Evolutionary conservation across 1,140 invertebrate species (phyloP).

Genomic region (Nixonia krombeini): DNA sequence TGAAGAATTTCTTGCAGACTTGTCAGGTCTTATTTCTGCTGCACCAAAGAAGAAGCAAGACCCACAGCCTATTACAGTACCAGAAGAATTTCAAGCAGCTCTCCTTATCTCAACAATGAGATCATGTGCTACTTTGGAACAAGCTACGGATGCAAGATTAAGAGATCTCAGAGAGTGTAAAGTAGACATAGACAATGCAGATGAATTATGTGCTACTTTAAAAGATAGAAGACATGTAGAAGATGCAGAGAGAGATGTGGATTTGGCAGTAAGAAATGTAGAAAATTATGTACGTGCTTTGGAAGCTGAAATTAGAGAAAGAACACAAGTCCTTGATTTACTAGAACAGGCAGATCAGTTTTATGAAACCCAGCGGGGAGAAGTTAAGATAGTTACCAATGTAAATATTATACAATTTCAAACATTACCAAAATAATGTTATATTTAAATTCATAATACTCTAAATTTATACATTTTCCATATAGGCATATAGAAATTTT

Average conservation of each 20-base stretch:
- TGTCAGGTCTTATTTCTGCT: constrained; percentile 84
- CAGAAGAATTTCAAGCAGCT: constrained; percentile 70
- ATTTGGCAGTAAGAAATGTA: constrained; percentile 83
- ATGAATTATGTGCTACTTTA: constrained; percentile 77
- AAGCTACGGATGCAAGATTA: constrained; percentile 65
- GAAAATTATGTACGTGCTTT: constrained; percentile 86
- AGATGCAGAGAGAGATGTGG: constrained; percentile 90
- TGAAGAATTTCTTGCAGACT: constrained; percentile 87
- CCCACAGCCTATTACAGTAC: constrained; percentile 71
- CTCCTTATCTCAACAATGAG: constrained; percentile 72
- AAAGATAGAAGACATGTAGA: constrained; percentile 89
- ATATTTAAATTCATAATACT: no score
- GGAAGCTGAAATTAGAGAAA: constrained; percentile 85
- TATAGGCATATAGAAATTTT: constrained; percentile 93
- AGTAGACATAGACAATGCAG: constrained; percentile 74
- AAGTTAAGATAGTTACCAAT: constrained; percentile 94
- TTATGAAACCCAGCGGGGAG: constrained; percentile 89
- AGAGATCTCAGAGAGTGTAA: constrained; percentile 63
- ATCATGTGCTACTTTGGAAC: constrained; percentile 72
- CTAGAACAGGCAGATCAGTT: constrained; percentile 87
- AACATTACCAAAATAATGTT: no score
- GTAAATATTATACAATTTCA: no score
- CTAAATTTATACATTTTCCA: no score
- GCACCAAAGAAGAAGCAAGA: constrained; percentile 80
- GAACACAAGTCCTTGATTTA: constrained; percentile 81